These are phyloP conservation scores for Blastobasis lacticolella DNA, from an alignment of 2,888 invertebrate genomes.

Conservation along the genomic window DNA sequence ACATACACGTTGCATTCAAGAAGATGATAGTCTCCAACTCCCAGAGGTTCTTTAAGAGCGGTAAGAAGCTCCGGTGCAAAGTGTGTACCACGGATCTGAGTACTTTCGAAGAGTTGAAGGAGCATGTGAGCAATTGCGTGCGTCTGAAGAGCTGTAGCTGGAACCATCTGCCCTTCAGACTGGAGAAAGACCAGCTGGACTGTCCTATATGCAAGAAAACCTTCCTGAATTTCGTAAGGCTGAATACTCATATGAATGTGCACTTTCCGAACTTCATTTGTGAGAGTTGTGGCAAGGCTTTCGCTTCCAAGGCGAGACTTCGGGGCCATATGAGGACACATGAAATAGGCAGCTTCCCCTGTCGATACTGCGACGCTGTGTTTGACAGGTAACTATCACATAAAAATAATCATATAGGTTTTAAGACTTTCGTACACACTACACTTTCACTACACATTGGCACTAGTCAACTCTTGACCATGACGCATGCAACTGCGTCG, in stretches of 20 bases:
- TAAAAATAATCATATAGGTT: too few relatives aligned
- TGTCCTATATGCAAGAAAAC: conserved; percentile 59
- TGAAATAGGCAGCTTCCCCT: conserved; percentile 60
- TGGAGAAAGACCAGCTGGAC: conserved; percentile 61
- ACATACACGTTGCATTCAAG: conserved; percentile 48
- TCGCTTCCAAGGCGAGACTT: conserved; percentile 65
- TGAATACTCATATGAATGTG: conserved; percentile 68
- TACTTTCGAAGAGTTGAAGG: conserved; percentile 38
- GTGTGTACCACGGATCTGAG: conserved; percentile 44
- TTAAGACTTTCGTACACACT: too few relatives aligned
- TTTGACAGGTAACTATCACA: conserved; percentile 31
- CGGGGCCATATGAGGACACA: conserved; percentile 69
- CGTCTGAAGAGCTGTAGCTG: conserved; percentile 32
- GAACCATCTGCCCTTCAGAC: conserved; percentile 55
- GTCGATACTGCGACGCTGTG: conserved; percentile 48
- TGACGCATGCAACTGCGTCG: too few relatives aligned
- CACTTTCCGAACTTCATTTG: conserved; percentile 70
- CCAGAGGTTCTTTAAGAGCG: conserved; percentile 40
- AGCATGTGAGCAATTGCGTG: conserved; percentile 45
- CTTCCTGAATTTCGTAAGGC: conserved; percentile 54
- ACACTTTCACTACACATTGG: too few relatives aligned
- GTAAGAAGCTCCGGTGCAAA: conserved; percentile 42
- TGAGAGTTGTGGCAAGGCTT: conserved; percentile 68
- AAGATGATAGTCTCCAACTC: conserved; percentile 52
- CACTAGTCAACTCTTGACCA: too few relatives aligned